Conservation (phyloP, 2,888 invertebrate genomes). For the Bhutanitis thaidina region DNA sequence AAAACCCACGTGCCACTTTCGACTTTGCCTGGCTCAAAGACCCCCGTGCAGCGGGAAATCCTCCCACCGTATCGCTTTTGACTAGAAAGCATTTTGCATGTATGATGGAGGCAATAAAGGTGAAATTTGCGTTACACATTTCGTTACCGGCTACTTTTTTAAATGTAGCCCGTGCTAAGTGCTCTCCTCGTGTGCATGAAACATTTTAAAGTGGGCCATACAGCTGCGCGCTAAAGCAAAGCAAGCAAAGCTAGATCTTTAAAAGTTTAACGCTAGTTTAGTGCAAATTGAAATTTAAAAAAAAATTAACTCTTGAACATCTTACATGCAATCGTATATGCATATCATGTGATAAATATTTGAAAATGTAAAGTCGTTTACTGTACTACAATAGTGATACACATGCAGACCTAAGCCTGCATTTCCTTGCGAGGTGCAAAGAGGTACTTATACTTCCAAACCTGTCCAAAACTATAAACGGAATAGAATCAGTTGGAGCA, state of each 20-base stretch:
- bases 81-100: conserved; percentile 11
- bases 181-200: conserved; percentile 26
- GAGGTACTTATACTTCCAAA: too few relatives aligned
- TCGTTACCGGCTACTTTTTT: conserved; percentile 7
- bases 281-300: not conserved
- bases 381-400: too few relatives aligned
- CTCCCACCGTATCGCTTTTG: not conserved
- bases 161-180: conserved; percentile 30
- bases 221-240: conserved; percentile 4
- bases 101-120: conserved; percentile 18
- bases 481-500: too few relatives aligned
- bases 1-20: conserved; percentile 28
- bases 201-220: conserved; percentile 19
- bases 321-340: too few relatives aligned
- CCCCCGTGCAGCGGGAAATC: conserved; percentile 19
- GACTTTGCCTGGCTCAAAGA: conserved; percentile 23
- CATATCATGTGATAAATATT: too few relatives aligned
- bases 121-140: conserved; percentile 14
- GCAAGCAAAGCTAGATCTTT: conserved; percentile 8
- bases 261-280: not conserved
- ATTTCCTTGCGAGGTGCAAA: too few relatives aligned
- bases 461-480: too few relatives aligned
- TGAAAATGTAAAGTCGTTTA: too few relatives aligned
- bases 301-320: not conserved
- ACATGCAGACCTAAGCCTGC: too few relatives aligned